Evolutionary conservation across 1,140 invertebrate species (phyloP).

Genomic region (Battus philenor): DNA sequence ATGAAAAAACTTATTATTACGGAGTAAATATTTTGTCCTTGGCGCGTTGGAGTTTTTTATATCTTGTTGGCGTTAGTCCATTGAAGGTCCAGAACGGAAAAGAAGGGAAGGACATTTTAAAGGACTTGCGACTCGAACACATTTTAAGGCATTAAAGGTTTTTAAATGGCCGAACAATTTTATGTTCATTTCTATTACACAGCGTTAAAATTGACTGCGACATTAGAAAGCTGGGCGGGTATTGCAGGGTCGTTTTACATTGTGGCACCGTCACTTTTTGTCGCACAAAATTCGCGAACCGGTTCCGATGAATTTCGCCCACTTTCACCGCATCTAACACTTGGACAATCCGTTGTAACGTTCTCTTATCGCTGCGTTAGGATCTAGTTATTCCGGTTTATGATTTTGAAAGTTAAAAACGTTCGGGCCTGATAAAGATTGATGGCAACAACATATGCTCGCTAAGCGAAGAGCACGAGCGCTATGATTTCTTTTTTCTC

Average conservation of each 20-base stretch:
- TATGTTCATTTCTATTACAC: too few species aligned
- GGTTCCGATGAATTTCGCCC: slow-evolving; percentile 24
- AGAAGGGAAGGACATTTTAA: too few species aligned
- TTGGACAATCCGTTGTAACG: slow-evolving; percentile 20
- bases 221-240: slow-evolving; percentile 28
- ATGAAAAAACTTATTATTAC: too few species aligned
- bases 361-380: slow-evolving; percentile 31
- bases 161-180: too few species aligned
- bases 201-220: neutral
- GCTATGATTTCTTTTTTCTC: slow-evolving; percentile 6
- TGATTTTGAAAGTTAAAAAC: slow-evolving; percentile 50
- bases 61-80: too few species aligned
- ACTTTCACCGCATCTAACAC: slow-evolving; percentile 30
- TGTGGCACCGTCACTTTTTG: too few species aligned
- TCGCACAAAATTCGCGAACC: slow-evolving; percentile 22
- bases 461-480: neutral
- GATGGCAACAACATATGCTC: slow-evolving; percentile 9
- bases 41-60: too few species aligned
- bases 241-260: neutral
- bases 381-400: slow-evolving; percentile 36
- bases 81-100: too few species aligned
- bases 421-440: slow-evolving; percentile 10
- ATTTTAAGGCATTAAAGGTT: too few species aligned
- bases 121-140: too few species aligned
- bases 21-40: too few species aligned